Conservation (phyloP, 2,113 vertebrate genomes). For the Recurvirostra avosetta region DNA sequence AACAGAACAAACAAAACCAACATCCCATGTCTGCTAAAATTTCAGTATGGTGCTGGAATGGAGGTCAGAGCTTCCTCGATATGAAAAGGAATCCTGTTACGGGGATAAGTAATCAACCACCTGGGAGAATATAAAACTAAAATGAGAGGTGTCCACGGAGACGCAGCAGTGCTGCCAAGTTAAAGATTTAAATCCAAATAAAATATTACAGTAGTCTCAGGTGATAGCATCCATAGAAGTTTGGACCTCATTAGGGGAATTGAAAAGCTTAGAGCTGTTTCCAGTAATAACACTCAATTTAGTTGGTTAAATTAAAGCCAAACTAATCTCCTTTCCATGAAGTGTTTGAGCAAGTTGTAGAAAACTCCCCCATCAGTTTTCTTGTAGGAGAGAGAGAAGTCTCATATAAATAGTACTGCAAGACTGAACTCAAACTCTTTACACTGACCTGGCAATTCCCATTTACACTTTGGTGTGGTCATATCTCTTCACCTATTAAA, state of each 20-base stretch:
- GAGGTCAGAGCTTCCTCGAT: constrained; percentile 35
- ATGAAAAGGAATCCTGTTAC: constrained; percentile 58
- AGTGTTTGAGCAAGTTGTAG: constrained; percentile 63
- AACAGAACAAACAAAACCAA: constrained; percentile 32
- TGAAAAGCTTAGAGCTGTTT: constrained; percentile 65
- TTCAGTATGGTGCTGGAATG: not conserved
- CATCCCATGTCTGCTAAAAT: not conserved
- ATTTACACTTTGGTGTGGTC: not conserved
- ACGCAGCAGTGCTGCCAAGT: constrained; percentile 41
- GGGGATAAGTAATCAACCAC: constrained; percentile 56
- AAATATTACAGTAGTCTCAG: constrained; percentile 70
- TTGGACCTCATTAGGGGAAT: constrained; percentile 69
- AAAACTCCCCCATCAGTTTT: constrained; percentile 56
- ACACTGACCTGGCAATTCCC: not conserved
- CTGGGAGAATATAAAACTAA: constrained; percentile 64
- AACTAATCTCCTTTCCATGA: constrained; percentile 66
- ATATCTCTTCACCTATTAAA: not conserved
- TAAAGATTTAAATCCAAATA: constrained; percentile 64
- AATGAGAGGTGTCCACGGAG: constrained; percentile 54
- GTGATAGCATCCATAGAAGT: constrained; percentile 66
- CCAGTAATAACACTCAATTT: constrained; percentile 66
- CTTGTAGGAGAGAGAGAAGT: constrained; percentile 1
- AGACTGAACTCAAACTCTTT: not conserved
- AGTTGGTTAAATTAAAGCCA: constrained; percentile 64
- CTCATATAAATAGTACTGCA: not conserved